Conservation (phyloP, 2,888 invertebrate species). For the Yponomeuta cagnagella region DNA sequence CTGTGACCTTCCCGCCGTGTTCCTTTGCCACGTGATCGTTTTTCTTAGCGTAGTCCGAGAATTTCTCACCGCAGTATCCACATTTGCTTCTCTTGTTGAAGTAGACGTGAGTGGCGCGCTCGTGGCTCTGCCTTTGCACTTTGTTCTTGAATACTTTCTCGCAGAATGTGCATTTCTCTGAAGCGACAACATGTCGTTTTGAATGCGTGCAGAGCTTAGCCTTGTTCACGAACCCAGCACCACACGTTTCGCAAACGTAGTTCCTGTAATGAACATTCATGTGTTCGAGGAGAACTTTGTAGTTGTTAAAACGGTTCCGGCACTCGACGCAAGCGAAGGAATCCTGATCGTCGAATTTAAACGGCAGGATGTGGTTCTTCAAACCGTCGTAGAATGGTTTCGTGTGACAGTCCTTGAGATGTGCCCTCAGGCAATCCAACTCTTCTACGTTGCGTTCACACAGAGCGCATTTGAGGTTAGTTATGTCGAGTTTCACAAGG, state of each 20-base stretch:
- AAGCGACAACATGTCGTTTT: slow-evolving; percentile 41
- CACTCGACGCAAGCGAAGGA: slow-evolving; percentile 38
- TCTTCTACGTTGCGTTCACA: slow-evolving; percentile 30
- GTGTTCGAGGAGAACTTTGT: slow-evolving; percentile 39
- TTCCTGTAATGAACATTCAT: slow-evolving; percentile 42
- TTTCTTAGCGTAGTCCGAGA: slow-evolving; percentile 54
- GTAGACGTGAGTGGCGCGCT: slow-evolving; percentile 46
- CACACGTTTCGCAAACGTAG: slow-evolving; percentile 40
- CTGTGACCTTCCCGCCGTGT: slow-evolving; percentile 52
- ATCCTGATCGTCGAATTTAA: slow-evolving; percentile 34
- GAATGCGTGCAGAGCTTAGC: slow-evolving; percentile 36
- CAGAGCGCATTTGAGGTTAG: slow-evolving; percentile 39
- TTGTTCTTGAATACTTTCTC: slow-evolving; percentile 58
- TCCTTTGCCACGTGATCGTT: slow-evolving; percentile 47
- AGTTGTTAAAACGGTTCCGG: slow-evolving; percentile 31
- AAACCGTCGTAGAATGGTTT: slow-evolving; percentile 37
- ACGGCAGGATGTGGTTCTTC: slow-evolving; percentile 40
- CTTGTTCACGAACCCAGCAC: slow-evolving; percentile 37
- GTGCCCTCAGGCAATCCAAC: slow-evolving; percentile 32
- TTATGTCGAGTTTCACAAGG: slow-evolving; percentile 45
- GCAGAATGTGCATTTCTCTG: slow-evolving; percentile 49
- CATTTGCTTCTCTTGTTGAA: slow-evolving; percentile 40
- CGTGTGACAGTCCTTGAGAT: slow-evolving; percentile 34
- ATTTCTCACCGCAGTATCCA: slow-evolving; percentile 48
- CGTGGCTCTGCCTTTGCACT: slow-evolving; percentile 54